These are phyloP conservation scores for Thripadectes ignobilis DNA, from an alignment of 2,797 vertebrate genomes.

Conservation along the genomic window DNA sequence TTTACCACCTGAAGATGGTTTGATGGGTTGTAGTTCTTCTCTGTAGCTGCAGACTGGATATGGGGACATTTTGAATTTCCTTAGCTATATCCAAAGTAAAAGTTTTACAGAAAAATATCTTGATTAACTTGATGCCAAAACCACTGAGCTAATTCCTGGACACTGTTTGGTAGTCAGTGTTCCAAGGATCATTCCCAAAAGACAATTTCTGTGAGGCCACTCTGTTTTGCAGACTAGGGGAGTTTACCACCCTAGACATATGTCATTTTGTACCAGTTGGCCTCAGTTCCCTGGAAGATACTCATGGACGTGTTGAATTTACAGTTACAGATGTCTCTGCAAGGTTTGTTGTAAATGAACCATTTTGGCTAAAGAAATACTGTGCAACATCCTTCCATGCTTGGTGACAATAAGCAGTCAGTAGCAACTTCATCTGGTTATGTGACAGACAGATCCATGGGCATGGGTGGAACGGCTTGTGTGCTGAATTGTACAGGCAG, in stretches of 20 bases:
- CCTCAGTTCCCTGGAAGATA: neutral
- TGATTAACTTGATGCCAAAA: constrained; percentile 47
- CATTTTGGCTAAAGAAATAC: neutral
- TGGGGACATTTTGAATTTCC: constrained; percentile 9
- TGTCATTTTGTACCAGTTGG: constrained; percentile 17
- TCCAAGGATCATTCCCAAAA: constrained; percentile 43
- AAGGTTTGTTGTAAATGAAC: neutral
- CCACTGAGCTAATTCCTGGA: constrained; percentile 64
- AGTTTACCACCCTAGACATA: constrained; percentile 13
- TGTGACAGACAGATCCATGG: neutral
- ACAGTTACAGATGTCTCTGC: neutral
- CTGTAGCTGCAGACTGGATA: neutral
- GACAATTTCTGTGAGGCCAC: constrained; percentile 21
- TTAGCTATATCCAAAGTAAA: constrained; percentile 11
- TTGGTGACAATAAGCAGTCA: neutral
- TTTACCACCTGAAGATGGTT: neutral
- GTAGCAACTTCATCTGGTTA: neutral
- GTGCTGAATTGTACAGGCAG: neutral
- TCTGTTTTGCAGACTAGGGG: constrained; percentile 5
- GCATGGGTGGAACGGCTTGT: neutral
- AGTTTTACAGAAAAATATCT: constrained; percentile 27
- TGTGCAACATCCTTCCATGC: neutral
- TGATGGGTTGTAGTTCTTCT: neutral
- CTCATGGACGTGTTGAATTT: neutral
- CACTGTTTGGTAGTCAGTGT: neutral